These are phyloP conservation scores for Ia io DNA, from an alignment of 2,113 vertebrate species.

Conservation along the genomic window DNA sequence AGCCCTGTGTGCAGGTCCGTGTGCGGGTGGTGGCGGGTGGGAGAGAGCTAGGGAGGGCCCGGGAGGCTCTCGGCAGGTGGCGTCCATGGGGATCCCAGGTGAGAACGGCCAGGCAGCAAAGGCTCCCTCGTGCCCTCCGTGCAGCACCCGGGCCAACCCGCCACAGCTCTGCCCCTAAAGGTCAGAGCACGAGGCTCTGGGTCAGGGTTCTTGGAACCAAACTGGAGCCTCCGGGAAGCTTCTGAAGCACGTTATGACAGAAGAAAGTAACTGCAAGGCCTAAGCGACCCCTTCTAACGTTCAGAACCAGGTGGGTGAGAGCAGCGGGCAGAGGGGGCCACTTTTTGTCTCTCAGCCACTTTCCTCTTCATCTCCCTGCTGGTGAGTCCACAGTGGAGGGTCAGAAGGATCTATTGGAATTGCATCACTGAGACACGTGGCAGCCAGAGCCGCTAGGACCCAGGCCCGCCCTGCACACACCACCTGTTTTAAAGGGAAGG, in stretches of 20 bases:
- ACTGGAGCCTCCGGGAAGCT: not conserved
- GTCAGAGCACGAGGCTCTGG: not conserved
- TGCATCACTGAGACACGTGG: constrained; percentile 62
- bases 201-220: not conserved
- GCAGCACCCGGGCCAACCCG: not conserved
- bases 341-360: constrained; percentile 55
- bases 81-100: not conserved
- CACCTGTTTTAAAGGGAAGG: too few relatives aligned
- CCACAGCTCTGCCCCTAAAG: not conserved
- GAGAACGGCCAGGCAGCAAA: not conserved
- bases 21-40: fast-evolving
- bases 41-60: too few relatives aligned
- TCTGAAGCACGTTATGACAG: fast-evolving
- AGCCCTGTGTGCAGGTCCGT: not conserved
- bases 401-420: constrained; percentile 67
- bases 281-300: too few relatives aligned
- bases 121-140: fast-evolving
- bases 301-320: not conserved
- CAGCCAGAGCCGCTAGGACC: not conserved
- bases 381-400: constrained; percentile 54
- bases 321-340: not conserved
- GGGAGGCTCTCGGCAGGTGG: not conserved
- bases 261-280: not conserved
- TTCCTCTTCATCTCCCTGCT: constrained; percentile 64
- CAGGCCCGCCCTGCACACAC: fast-evolving